Percentiles rank a stretch among this genome's conserved stretches.
Evolutionary conservation across 2,113 vertebrate genomes (phyloP).

Genomic region (Blennius ocellaris): DNA sequence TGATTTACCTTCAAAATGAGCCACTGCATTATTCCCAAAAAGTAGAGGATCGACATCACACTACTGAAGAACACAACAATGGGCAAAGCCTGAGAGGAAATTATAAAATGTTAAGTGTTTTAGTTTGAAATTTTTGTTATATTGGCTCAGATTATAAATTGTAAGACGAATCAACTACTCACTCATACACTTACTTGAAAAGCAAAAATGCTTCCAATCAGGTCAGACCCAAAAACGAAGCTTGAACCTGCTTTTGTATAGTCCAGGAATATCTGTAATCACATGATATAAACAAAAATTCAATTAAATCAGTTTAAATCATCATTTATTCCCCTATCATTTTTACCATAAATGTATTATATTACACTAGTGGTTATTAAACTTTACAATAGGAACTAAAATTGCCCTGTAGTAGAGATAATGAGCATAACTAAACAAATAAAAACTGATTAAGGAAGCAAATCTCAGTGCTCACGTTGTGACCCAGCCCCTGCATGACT

Average conservation of each 20-base stretch:
- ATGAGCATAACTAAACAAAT: background rate
- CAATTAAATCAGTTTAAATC: background rate
- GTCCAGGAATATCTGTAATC: constrained; percentile 87
- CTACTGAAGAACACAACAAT: constrained; percentile 96
- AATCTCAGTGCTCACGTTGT: background rate
- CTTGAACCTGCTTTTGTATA: constrained; percentile 89
- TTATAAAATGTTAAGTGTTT: background rate
- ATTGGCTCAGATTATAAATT: too few relatives aligned
- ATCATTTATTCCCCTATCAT: background rate
- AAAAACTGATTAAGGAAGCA: constrained; percentile 23
- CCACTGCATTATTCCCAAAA: constrained; percentile 92
- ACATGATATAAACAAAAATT: constrained; percentile 3
- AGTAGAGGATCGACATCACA: constrained; percentile 94
- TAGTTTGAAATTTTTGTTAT: background rate
- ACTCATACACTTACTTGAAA: constrained; percentile 88
- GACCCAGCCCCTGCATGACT: constrained; percentile 10
- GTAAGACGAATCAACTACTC: too few relatives aligned
- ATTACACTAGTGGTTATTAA: background rate
- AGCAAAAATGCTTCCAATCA: constrained; percentile 87
- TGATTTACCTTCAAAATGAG: constrained; percentile 90
- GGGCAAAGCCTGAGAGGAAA: constrained; percentile 85
- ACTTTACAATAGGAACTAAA: constrained; percentile 6
- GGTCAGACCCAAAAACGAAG: constrained; percentile 89
- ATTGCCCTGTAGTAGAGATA: background rate
- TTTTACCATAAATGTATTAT: background rate